phyloP scores from a whole-genome alignment of 2,797 vertebrate genomes.

The Chanos chanos region DNA sequence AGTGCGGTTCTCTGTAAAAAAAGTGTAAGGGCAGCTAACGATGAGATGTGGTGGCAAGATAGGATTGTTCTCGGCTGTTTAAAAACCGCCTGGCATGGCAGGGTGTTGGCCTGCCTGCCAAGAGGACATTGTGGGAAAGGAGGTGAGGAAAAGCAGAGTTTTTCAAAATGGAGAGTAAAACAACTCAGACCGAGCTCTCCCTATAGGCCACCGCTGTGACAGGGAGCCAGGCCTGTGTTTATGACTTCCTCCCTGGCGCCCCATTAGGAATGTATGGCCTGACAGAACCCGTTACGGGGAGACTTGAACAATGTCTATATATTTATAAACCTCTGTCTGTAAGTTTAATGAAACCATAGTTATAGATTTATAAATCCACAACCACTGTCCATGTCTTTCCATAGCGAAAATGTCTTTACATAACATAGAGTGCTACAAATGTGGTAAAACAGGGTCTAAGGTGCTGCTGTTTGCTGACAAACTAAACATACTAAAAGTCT shows the following conservation, averaged over 20 bases:
- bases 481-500: too few relatives aligned
- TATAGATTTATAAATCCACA: background rate
- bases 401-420: background rate
- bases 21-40: constrained; percentile 1
- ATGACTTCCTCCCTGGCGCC: constrained; percentile 28
- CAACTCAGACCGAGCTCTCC: constrained; percentile 8
- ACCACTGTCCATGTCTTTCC: background rate
- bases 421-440: too few relatives aligned
- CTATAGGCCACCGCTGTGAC: background rate
- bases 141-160: constrained; percentile 11
- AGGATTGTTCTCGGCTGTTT: constrained; percentile 35
- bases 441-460: too few relatives aligned
- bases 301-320: constrained; percentile 25
- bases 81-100: constrained; percentile 17
- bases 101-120: background rate
- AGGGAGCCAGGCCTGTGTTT: constrained; percentile 26
- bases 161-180: constrained; percentile 22
- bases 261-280: background rate
- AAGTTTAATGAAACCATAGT: background rate
- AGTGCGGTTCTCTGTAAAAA: background rate
- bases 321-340: too few relatives aligned
- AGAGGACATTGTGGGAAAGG: constrained; percentile 45
- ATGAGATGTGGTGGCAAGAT: constrained; percentile 37
- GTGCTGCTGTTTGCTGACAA: too few relatives aligned
- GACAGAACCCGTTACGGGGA: background rate